A percentile compares a stretch with the other conserved stretches of the same genome.
phyloP scores from a whole-genome alignment of 2,797 vertebrate species.

The Scleropages formosus region DNA sequence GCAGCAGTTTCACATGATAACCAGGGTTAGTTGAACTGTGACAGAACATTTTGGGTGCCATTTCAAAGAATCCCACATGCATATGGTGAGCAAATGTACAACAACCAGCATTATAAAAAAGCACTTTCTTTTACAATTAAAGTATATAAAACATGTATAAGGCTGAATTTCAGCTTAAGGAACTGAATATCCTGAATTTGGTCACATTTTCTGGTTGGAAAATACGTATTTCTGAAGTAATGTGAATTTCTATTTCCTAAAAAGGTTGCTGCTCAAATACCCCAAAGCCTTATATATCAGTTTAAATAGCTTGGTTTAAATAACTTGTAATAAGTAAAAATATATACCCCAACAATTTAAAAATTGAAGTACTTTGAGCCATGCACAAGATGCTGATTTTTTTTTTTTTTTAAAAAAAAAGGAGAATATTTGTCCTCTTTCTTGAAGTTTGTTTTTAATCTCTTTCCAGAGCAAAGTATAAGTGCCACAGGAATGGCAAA shows the following conservation, averaged over 20 bases:
- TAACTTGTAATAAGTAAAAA: slow-evolving; percentile 43
- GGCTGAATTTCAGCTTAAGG: slow-evolving; percentile 10
- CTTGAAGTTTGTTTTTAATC: slow-evolving; percentile 40
- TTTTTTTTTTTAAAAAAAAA: slow-evolving; percentile 60
- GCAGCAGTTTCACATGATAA: slow-evolving; percentile 13
- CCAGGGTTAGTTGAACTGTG: slow-evolving; percentile 11
- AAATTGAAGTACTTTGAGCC: slow-evolving; percentile 29
- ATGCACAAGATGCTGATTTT: slow-evolving; percentile 37
- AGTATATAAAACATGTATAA: slow-evolving; percentile 20
- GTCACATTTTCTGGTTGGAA: slow-evolving; percentile 21
- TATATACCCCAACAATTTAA: slow-evolving; percentile 42
- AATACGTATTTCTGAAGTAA: slow-evolving; percentile 18
- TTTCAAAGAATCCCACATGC: not conserved
- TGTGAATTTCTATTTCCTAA: slow-evolving; percentile 67
- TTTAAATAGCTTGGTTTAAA: slow-evolving; percentile 48
- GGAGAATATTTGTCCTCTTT: slow-evolving; percentile 37
- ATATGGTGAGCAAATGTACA: slow-evolving; percentile 1
- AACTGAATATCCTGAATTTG: slow-evolving; percentile 15
- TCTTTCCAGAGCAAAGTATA: not conserved
- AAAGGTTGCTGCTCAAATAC: slow-evolving; percentile 77
- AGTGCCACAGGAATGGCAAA: slow-evolving; percentile 30
- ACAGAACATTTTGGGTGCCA: slow-evolving; percentile 6
- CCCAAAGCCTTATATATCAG: slow-evolving; percentile 74
- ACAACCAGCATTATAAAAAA: slow-evolving; percentile 15
- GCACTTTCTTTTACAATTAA: slow-evolving; percentile 38